A percentile compares a stretch with the other conserved stretches of the same genome.
phyloP scores from a whole-genome alignment of 2,113 vertebrate genomes.

The Protomyctophum bolini region DNA sequence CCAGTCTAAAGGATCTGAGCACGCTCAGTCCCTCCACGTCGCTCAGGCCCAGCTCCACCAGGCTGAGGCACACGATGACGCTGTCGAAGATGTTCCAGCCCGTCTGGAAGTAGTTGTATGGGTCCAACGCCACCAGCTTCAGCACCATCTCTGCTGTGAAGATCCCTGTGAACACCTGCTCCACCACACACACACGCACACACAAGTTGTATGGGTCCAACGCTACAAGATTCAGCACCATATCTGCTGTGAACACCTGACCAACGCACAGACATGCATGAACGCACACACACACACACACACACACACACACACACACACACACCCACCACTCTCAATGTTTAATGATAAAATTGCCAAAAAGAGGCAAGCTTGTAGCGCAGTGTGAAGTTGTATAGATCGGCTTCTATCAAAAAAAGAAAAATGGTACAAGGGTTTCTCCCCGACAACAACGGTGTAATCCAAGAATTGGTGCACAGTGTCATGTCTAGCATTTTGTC shows the following conservation, averaged over 20 bases:
- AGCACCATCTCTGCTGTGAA: constrained; percentile 97
- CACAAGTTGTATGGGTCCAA: too few species aligned
- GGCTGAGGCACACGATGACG: constrained; percentile 95
- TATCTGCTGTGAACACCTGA: too few species aligned
- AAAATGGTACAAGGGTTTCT: neutral
- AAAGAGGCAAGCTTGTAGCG: too few species aligned
- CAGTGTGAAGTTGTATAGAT: too few species aligned
- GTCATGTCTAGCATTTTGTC: neutral
- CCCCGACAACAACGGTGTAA: neutral
- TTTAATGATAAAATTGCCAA: too few species aligned
- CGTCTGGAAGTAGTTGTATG: constrained; percentile 97
- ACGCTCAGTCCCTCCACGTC: constrained; percentile 95
- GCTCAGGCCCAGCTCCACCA: constrained; percentile 95
- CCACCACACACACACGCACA: too few species aligned
- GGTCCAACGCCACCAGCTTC: constrained; percentile 96
- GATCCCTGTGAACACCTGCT: constrained; percentile 98
- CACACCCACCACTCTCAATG: too few species aligned
- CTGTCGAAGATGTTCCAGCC: constrained; percentile 99
- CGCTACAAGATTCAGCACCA: too few species aligned
- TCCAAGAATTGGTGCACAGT: neutral
- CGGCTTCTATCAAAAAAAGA: too few species aligned
- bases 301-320: too few species aligned
- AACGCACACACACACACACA: too few species aligned
- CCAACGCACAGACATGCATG: too few species aligned
- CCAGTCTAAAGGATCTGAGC: constrained; percentile 94